Conservation (phyloP, 2,888 invertebrate genomes). For the Ophioninae sp. region DNA sequence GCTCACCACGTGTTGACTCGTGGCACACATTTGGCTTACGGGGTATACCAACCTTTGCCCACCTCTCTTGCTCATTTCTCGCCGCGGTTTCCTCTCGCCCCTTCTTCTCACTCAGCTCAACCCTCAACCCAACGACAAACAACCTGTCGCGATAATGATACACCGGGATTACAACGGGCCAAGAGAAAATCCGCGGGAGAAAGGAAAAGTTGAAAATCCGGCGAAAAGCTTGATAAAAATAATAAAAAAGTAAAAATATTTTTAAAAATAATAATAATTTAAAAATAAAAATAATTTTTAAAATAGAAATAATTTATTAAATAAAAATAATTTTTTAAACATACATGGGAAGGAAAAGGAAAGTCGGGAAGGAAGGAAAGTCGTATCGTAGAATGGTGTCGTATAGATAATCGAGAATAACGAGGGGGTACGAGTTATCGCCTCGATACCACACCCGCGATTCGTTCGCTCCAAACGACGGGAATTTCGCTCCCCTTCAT, state of each 20-base stretch:
- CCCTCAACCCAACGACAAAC: slow-evolving; percentile 72
- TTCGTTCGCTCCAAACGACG: neutral
- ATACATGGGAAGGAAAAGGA: slow-evolving; percentile 15
- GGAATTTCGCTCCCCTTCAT: neutral
- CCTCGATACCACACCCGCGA: neutral
- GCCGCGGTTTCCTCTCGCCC: slow-evolving; percentile 16
- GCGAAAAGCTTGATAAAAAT: neutral
- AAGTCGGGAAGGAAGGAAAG: slow-evolving; percentile 54
- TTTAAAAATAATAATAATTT: too few relatives aligned
- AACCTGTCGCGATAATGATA: slow-evolving; percentile 80
- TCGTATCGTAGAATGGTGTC: slow-evolving; percentile 1
- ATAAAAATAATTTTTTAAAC: too few relatives aligned
- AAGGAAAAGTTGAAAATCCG: neutral
- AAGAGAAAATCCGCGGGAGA: neutral
- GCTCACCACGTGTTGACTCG: slow-evolving; percentile 77
- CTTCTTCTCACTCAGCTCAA: slow-evolving; percentile 34
- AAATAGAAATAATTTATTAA: too few relatives aligned
- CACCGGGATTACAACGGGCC: slow-evolving; percentile 69
- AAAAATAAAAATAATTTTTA: too few relatives aligned
- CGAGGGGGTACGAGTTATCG: neutral
- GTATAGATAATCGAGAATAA: slow-evolving; percentile 36
- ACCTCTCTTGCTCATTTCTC: slow-evolving; percentile 56
- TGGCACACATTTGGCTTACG: slow-evolving; percentile 75
- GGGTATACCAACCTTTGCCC: slow-evolving; percentile 63
- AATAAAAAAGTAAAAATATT: neutral